phyloP scores from a whole-genome alignment of 1,140 invertebrate genomes.

The Ridgeia piscesae region DNA sequence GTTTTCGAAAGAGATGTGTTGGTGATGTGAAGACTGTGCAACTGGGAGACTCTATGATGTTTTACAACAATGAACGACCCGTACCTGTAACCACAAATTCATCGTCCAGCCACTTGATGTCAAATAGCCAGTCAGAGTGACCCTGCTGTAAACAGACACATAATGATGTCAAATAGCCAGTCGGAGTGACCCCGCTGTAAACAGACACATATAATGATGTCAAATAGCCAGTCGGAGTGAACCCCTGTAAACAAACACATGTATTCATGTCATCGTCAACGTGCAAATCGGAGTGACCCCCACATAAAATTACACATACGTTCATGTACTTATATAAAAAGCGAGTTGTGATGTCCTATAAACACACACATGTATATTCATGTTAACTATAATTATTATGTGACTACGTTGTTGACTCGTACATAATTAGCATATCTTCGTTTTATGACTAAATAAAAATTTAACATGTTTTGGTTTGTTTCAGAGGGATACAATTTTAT shows the following conservation, averaged over 20 bases:
- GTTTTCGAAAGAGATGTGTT: neutral
- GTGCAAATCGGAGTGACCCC: constrained; percentile 63
- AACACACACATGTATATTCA: neutral
- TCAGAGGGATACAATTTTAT: no score
- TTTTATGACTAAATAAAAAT: no score
- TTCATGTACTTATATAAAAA: neutral
- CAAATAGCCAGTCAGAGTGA: constrained; percentile 93
- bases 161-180: constrained; percentile 2
- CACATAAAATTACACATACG: constrained; percentile 43
- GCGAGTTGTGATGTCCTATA: neutral
- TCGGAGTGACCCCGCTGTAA: neutral
- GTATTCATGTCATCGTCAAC: constrained; percentile 90
- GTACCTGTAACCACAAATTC: constrained; percentile 87
- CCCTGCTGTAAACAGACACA: constrained; percentile 62
- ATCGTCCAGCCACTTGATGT: constrained; percentile 94
- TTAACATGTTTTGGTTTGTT: no score
- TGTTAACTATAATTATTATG: neutral
- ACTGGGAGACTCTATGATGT: neutral
- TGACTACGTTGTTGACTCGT: no score
- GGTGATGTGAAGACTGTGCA: neutral
- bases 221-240: neutral
- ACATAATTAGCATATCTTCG: no score
- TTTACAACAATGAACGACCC: constrained; percentile 6
- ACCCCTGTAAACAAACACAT: neutral
- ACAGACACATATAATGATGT: constrained; percentile 2